Percentiles rank a stretch among this genome's conserved stretches.
Evolutionary conservation across 2,888 invertebrate species (phyloP).

Genomic region (Cosmopolites sordidus): DNA sequence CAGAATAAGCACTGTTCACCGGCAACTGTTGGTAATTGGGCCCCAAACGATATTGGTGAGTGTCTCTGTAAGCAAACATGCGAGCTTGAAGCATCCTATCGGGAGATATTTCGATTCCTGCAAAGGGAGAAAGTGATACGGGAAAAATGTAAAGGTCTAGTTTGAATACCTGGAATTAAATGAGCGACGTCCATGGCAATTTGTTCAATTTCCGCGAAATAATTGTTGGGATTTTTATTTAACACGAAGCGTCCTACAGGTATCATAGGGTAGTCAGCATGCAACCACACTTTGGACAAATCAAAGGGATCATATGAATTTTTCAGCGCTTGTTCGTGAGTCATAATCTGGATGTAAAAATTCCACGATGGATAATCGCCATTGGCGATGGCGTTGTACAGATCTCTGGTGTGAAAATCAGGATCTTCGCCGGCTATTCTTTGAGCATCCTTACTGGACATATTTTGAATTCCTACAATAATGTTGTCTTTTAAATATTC

Average conservation of each 20-base stretch:
- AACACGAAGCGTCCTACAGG: conserved; percentile 82
- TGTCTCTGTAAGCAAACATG: conserved; percentile 85
- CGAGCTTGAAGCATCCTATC: conserved; percentile 90
- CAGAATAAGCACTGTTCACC: conserved; percentile 87
- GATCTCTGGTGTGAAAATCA: conserved; percentile 82
- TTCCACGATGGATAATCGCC: conserved; percentile 74
- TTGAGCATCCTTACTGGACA: conserved; percentile 63
- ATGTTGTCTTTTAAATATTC: background rate
- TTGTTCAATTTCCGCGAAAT: conserved; percentile 91
- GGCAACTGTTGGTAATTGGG: conserved; percentile 87
- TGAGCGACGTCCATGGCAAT: conserved; percentile 84
- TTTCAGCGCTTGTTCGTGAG: conserved; percentile 74
- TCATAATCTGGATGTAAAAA: conserved; percentile 80
- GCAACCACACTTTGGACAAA: conserved; percentile 88
- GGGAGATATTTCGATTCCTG: conserved; percentile 84
- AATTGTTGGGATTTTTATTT: conserved; percentile 84
- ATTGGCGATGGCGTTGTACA: conserved; percentile 79
- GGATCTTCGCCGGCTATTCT: conserved; percentile 74
- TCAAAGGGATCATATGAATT: conserved; percentile 87
- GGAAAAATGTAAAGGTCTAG: too few relatives aligned
- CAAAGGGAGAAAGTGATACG: background rate
- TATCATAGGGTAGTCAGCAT: conserved; percentile 80
- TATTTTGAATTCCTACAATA: conserved; percentile 64
- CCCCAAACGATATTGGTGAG: conserved; percentile 85
- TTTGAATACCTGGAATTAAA: conserved; percentile 68